Base-by-base conservation (phyloP, 2,113 vertebrate species). In the Lepisosteus oculatus region DNA sequence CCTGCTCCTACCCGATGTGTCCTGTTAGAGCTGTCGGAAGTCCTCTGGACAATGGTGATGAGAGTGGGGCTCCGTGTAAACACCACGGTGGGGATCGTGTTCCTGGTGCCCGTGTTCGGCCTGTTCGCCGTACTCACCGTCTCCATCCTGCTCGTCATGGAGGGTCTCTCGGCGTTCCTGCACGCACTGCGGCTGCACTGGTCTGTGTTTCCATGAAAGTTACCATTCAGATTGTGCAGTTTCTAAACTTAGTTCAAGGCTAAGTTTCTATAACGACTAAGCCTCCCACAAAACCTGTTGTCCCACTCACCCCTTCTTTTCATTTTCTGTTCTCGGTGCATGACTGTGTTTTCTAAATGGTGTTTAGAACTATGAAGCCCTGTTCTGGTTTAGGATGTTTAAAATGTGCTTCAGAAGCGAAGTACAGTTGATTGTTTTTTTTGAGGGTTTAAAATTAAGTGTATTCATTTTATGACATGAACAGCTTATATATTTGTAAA, bases 121-220 rank as follows among this genome's bases (percentile, higher is more conserved):
- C 79, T 95, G 59, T 99, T 99, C 79, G 93, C 92, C 1, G 85
- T 93, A 44, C 78, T 99, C 65, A 99, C 97, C 0, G 82, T 99
- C 74, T 93, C 88, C 79, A 98, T 99, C 88, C 94, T 99, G 29
- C 79, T 99, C 76, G 70, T 98, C 72, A 99, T 99, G 97, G 97
- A 99, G 81, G 97, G 97, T 1, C 93, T 99, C n/a, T 99, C 97
- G 69, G 97, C 97, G 2, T 99, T 99, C 78, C 95, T 99, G 45
- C 97, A 99, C 3, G 97, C 97, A 3, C 90, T 98, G 72, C 92
- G 97, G 55, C 91, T 99, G 75, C 97, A 99, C 80, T 99, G 97
- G 97, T 99, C 79, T 76, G 88, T 84, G 14, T 11, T 8, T 51
- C 4, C 29, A 2, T 29, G 29, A 29, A 29, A 29, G 29, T 29